Conservation (phyloP, 2,797 vertebrate species). For the Anabacerthia variegaticeps region DNA sequence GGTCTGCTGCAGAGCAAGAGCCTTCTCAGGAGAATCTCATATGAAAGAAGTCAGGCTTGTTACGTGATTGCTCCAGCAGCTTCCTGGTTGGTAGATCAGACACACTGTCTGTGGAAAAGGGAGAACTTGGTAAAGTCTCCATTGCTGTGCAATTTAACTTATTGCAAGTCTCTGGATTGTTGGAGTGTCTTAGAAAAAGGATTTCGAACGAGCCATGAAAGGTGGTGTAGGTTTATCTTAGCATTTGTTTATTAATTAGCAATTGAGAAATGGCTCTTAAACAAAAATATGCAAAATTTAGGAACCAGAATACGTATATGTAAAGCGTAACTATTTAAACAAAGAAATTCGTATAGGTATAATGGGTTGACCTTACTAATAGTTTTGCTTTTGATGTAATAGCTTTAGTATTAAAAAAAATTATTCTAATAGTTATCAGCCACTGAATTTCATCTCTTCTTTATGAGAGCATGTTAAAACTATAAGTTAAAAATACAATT, state of each 20-base stretch:
- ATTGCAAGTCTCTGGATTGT: neutral
- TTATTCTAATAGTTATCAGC: neutral
- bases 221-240: neutral
- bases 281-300: neutral
- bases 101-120: neutral
- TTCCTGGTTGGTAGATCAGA: neutral
- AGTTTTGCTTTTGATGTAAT: neutral
- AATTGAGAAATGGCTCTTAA: neutral
- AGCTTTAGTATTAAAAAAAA: neutral
- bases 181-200: neutral
- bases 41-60: neutral
- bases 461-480: neutral
- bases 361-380: neutral
- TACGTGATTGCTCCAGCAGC: neutral
- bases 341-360: neutral
- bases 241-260: neutral
- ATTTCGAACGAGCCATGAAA: neutral
- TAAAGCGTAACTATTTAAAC: neutral
- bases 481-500: neutral
- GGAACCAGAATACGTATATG: neutral
- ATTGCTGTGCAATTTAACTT: neutral
- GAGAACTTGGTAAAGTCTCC: neutral
- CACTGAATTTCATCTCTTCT: neutral
- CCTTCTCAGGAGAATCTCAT: neutral
- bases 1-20: neutral